Evolutionary conservation across 2,888 invertebrate species (phyloP), one percentile per base, ranked within the genome.

Genomic region (Schizaphis graminum): DNA sequence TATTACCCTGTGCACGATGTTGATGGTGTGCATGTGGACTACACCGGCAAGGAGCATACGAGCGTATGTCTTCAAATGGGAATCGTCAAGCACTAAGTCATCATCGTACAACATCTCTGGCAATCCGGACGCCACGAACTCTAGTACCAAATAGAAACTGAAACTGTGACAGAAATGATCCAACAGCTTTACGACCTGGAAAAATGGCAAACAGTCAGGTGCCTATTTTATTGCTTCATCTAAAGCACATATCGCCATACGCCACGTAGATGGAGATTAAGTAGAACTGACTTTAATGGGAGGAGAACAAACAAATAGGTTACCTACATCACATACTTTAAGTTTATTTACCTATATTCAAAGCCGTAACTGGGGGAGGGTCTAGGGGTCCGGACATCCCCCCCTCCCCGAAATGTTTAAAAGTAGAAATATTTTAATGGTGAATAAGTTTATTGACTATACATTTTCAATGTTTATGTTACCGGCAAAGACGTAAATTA

Each of bases 151-250:
- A 1, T 99, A 98, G 95, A 99, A 97, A 91, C 98, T 98, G 96
- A 98, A 97, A 0, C 99, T 98, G 95, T 98, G 97, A 0, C 98
- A 98, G 95, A 99, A 98, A 95, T 99, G 98, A 95, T 99, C 98
- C 95, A 98, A 96, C 49, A 99, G 96, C 95, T 97, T 97, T 93
- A 99, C 97, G 95, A 99, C 97, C 99, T 99, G 96, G 95, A 95
- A 94, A 94, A 35, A 77, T 8, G 35, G 77, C 35, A 41, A 77
- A 41, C 35, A 77, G 21, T 77, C 16, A 77, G 35, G 21, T 21
- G 35, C 21, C 8, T 35, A 77, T 77, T 77, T 35, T 77, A 21
- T 35, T 35, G 21, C 8, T 77, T 41, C 3, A 35, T 41, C 35
- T 77, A 35, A 35, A 77, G 35, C 16, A n/a, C n/a, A 77, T 7